phyloP scores from a whole-genome alignment of 2,113 vertebrate species.

The Sorex fumeus region DNA sequence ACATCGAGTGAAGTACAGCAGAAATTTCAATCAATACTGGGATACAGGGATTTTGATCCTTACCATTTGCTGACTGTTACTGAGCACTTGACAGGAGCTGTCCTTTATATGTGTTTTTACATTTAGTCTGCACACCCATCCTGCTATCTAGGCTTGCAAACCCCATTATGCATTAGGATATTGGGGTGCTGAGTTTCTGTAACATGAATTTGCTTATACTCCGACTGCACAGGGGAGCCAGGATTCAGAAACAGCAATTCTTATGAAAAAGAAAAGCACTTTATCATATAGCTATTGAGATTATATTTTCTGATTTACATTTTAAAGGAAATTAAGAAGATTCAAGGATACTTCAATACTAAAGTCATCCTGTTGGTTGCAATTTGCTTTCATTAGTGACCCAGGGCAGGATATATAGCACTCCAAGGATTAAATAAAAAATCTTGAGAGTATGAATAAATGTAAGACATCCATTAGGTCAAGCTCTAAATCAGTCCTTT shows the following conservation, averaged over 20 bases:
- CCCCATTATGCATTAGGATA: neutral
- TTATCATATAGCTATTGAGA: neutral
- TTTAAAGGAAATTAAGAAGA: conserved; percentile 47
- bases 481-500: conserved; percentile 50
- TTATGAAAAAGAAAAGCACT: neutral
- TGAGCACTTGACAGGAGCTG: neutral
- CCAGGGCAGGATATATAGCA: neutral
- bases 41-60: neutral
- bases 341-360: conserved; percentile 1
- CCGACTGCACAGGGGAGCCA: neutral
- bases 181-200: neutral
- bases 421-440: neutral
- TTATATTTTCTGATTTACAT: conserved; percentile 22
- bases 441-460: neutral
- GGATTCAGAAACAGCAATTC: neutral
- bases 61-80: neutral
- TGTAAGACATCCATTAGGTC: neutral
- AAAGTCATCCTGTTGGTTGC: neutral
- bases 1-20: neutral
- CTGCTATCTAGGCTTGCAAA: neutral
- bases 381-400: neutral
- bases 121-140: neutral
- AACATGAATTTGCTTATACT: neutral
- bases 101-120: neutral
- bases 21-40: neutral